These are phyloP conservation scores for Poeciliopsis turrubarensis DNA, from an alignment of 2,113 vertebrate genomes.

Conservation along the genomic window DNA sequence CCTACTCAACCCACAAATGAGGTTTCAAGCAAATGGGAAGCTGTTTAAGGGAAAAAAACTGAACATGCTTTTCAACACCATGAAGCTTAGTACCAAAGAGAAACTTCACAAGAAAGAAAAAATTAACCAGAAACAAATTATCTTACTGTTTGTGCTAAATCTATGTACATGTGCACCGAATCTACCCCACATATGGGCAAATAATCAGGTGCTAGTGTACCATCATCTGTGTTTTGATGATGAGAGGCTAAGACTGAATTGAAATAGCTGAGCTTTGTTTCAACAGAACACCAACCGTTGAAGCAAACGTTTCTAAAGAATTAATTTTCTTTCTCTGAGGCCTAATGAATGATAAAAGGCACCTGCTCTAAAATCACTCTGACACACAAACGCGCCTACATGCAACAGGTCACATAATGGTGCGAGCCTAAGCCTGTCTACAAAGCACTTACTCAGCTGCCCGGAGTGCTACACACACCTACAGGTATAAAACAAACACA, in stretches of 20 bases:
- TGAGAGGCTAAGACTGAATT: background rate
- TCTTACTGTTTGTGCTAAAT: background rate
- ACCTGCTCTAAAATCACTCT: constrained; percentile 35
- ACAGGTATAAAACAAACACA: constrained; percentile 28
- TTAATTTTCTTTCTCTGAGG: constrained; percentile 8
- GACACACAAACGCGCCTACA: constrained; percentile 32
- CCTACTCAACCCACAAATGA: background rate
- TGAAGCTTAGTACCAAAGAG: no score
- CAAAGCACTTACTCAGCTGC: constrained; percentile 45
- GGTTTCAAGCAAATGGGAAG: no score
- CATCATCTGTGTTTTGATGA: background rate
- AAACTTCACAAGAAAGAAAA: background rate
- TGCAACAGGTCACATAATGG: background rate
- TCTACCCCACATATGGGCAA: background rate
- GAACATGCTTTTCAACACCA: background rate
- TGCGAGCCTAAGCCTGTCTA: constrained; percentile 65
- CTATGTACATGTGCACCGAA: background rate
- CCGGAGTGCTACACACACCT: constrained; percentile 40
- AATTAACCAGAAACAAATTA: background rate
- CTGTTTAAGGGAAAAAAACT: no score
- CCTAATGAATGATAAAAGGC: constrained; percentile 37
- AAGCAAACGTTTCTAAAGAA: background rate
- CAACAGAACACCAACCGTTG: background rate
- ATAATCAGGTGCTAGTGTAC: background rate
- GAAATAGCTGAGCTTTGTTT: no score